Evolutionary conservation across 2,797 vertebrate species (phyloP).

Genomic region (Hoplostethus atlanticus): DNA sequence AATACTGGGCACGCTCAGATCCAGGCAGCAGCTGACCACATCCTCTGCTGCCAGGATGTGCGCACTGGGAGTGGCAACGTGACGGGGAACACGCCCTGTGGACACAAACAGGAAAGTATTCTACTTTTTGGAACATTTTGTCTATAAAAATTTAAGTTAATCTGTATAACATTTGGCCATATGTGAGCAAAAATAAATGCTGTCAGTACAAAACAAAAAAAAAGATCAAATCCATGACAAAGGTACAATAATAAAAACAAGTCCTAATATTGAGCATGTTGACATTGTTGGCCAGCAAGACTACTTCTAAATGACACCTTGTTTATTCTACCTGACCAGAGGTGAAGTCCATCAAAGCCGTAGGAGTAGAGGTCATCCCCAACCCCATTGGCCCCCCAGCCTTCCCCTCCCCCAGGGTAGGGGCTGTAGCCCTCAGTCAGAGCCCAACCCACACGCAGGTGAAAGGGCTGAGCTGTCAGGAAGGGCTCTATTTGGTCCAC

Average conservation of each 20-base stretch:
- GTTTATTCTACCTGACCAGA: constrained; percentile 90
- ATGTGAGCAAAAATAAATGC: no score
- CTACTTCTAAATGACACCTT: background rate
- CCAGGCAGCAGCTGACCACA: constrained; percentile 94
- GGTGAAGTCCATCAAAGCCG: constrained; percentile 91
- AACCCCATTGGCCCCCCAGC: constrained; percentile 93
- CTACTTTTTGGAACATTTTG: background rate
- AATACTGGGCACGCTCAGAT: constrained; percentile 93
- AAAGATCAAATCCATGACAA: background rate
- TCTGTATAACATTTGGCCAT: background rate
- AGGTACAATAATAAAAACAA: background rate
- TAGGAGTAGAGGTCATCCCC: constrained; percentile 96
- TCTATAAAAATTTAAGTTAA: background rate
- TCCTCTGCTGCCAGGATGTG: constrained; percentile 89
- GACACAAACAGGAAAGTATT: constrained; percentile 8
- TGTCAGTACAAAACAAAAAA: no score
- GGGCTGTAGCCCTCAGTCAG: constrained; percentile 94
- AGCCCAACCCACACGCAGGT: constrained; percentile 94
- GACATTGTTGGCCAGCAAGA: background rate
- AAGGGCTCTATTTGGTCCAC: constrained; percentile 91
- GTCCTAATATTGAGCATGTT: background rate
- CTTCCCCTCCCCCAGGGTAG: constrained; percentile 94
- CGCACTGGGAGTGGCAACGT: constrained; percentile 86
- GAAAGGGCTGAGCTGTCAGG: constrained; percentile 87
- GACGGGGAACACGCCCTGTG: constrained; percentile 89